Evolutionary conservation across 2,888 invertebrate species (phyloP).

Genomic region (Ramazzottius varieornatus): DNA sequence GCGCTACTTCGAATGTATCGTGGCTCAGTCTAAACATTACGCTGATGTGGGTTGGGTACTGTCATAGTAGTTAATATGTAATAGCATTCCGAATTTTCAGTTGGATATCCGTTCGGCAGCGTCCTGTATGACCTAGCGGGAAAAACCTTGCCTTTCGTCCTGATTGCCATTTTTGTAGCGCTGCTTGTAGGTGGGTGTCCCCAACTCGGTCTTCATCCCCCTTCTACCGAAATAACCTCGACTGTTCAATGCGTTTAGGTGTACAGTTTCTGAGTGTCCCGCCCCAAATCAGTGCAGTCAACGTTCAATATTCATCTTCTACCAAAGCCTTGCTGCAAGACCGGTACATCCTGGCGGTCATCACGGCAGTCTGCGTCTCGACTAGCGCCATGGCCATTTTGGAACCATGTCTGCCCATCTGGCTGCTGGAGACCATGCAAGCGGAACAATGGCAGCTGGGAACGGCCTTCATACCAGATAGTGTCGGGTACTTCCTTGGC

Average conservation of each 20-base stretch:
- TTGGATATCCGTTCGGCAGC: conserved; percentile 55
- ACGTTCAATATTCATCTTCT: neutral
- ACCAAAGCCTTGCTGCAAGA: conserved; percentile 2
- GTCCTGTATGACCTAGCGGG: conserved; percentile 46
- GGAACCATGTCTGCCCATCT: conserved; percentile 54
- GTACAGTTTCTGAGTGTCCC: neutral
- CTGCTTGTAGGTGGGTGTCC: conserved; percentile 24
- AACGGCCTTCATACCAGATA: conserved; percentile 57
- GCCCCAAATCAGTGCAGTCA: neutral
- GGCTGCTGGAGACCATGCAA: conserved; percentile 40
- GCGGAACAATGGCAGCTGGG: conserved; percentile 34
- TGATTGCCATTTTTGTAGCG: conserved; percentile 35
- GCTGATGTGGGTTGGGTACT: too few relatives aligned
- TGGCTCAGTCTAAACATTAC: too few relatives aligned
- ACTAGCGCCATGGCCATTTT: conserved; percentile 55
- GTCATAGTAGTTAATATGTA: too few relatives aligned
- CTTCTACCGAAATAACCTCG: too few relatives aligned
- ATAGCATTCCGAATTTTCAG: conserved; percentile 16
- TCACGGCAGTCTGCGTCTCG: conserved; percentile 39
- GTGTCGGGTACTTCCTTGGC: conserved; percentile 51
- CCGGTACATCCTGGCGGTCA: conserved; percentile 4
- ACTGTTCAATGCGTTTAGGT: neutral
- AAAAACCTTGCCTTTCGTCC: conserved; percentile 43
- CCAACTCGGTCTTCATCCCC: neutral
- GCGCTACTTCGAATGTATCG: too few relatives aligned